These are phyloP conservation scores for Hepsetus odoe DNA, from an alignment of 2,113 vertebrate species.

Conservation along the genomic window DNA sequence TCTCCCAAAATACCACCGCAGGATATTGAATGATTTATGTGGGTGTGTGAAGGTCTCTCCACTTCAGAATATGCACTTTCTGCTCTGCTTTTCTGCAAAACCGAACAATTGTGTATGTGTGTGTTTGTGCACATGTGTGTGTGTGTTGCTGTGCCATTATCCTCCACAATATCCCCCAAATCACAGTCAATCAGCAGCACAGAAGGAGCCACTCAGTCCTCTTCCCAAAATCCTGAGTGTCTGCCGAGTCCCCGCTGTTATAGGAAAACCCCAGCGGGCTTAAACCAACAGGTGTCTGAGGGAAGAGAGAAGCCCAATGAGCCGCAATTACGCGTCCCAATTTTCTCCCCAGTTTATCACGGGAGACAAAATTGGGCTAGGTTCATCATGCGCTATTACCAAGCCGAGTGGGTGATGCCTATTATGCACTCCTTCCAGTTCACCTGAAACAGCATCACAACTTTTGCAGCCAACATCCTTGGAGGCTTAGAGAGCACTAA, in stretches of 20 bases:
- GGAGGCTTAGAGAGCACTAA: too few species aligned
- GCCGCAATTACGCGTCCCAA: neutral
- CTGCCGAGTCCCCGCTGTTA: neutral
- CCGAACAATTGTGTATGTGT: neutral
- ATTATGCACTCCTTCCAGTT: too few species aligned
- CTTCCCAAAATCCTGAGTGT: neutral
- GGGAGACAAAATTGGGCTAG: too few species aligned
- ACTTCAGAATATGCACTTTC: neutral
- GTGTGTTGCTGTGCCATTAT: neutral
- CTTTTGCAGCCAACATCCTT: too few species aligned
- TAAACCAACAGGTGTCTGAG: neutral
- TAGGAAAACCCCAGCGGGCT: neutral
- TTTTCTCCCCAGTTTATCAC: too few species aligned
- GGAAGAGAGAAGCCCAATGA: neutral
- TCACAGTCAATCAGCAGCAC: conserved; percentile 10
- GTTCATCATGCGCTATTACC: too few species aligned
- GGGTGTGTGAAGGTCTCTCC: neutral
- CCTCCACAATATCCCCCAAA: neutral
- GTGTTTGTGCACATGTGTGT: neutral
- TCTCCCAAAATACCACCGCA: neutral
- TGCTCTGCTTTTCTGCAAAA: neutral
- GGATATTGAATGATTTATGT: neutral
- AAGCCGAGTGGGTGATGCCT: too few species aligned
- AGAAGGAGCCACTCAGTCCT: neutral
- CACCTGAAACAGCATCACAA: too few species aligned